Conservation (phyloP, 2,113 vertebrate genomes). For the Chlamydotis undulata region DNA sequence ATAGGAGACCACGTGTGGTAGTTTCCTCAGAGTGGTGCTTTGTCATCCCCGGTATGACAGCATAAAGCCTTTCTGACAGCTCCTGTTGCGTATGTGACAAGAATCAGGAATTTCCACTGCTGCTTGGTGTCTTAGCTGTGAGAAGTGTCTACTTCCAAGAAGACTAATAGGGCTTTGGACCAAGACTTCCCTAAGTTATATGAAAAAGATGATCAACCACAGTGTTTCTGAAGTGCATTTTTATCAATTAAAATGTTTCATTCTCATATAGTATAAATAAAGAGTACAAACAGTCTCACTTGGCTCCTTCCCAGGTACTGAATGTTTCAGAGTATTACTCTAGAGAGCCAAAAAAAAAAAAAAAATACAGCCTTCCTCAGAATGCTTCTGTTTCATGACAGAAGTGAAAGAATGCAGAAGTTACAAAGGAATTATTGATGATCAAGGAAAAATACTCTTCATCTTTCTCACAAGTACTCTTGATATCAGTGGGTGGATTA, state of each 20-base stretch:
- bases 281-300: neutral
- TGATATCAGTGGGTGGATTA: neutral
- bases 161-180: neutral
- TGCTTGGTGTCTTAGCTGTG: neutral
- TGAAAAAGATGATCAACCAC: neutral
- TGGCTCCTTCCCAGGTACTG: neutral
- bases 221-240: neutral
- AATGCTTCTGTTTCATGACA: neutral
- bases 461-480: neutral
- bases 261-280: neutral
- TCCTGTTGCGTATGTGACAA: neutral
- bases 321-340: neutral
- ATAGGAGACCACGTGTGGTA: neutral
- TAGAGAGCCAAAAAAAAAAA: neutral
- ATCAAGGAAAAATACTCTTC: neutral
- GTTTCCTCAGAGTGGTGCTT: conserved; percentile 16
- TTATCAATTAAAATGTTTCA: neutral
- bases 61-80: conserved; percentile 25
- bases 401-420: neutral
- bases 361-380: neutral
- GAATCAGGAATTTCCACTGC: conserved; percentile 24
- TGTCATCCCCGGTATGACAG: neutral
- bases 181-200: neutral
- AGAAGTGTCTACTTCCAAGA: neutral
- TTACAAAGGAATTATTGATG: neutral